Conservation (phyloP, 2,888 invertebrate species). For the Hemithea aestivaria region DNA sequence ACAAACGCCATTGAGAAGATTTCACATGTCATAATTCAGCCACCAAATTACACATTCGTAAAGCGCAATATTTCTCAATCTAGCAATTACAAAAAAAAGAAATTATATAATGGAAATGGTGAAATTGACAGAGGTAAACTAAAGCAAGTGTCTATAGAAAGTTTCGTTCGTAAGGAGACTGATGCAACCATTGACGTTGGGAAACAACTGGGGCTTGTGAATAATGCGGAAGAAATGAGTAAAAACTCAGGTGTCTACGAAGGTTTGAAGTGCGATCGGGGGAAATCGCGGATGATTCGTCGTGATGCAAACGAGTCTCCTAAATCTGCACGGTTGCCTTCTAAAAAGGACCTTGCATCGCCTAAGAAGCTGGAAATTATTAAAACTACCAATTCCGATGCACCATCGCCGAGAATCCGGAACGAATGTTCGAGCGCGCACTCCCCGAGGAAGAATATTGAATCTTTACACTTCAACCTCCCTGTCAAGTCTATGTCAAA, state of each 20-base stretch:
- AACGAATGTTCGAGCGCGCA: constrained; percentile 38
- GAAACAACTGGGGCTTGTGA: constrained; percentile 12
- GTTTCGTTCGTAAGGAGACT: constrained; percentile 42
- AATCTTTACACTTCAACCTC: constrained; percentile 49
- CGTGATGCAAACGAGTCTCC: constrained; percentile 42
- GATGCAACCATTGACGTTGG: constrained; percentile 29
- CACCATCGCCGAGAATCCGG: constrained; percentile 36
- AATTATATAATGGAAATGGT: constrained; percentile 49
- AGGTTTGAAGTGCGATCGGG: constrained; percentile 46
- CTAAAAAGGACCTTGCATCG: constrained; percentile 34
- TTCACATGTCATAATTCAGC: constrained; percentile 68
- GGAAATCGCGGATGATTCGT: constrained; percentile 31
- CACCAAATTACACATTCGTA: constrained; percentile 71
- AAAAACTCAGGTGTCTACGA: constrained; percentile 52
- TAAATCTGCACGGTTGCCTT: constrained; percentile 32
- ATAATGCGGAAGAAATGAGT: constrained; percentile 59
- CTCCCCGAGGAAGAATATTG: constrained; percentile 48
- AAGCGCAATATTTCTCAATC: constrained; percentile 52
- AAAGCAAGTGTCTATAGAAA: constrained; percentile 54
- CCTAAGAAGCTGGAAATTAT: constrained; percentile 36
- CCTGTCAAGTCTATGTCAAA: constrained; percentile 47
- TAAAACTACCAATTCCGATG: constrained; percentile 42
- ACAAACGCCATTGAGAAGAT: constrained; percentile 67
- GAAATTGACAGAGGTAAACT: constrained; percentile 32
- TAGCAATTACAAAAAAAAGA: constrained; percentile 44